A percentile compares a stretch with the other conserved stretches of the same genome.
Conservation (phyloP, 2,113 vertebrate genomes). For the Taurulus bubalis region DNA sequence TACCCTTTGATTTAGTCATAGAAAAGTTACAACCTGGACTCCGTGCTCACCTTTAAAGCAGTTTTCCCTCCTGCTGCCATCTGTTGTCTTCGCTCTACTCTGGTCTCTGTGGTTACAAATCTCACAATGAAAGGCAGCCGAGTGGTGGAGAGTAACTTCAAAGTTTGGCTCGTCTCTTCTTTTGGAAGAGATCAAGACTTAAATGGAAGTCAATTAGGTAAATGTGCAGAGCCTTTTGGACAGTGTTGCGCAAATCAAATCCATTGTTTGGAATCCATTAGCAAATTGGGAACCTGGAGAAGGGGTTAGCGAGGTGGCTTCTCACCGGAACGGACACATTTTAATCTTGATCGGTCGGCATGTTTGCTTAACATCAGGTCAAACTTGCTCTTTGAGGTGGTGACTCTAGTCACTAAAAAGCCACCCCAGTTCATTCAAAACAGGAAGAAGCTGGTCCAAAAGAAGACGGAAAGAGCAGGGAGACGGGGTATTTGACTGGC, state of each 20-base stretch:
- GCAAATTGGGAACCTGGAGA: slow-evolving; percentile 9
- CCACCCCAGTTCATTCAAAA: neutral
- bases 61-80: neutral
- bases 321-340: neutral
- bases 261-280: slow-evolving; percentile 28
- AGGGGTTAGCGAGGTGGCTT: neutral
- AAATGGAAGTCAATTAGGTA: slow-evolving; percentile 6
- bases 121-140: neutral
- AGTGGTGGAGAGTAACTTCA: neutral
- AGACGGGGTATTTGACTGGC: neutral
- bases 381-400: neutral
- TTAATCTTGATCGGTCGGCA: neutral
- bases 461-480: neutral
- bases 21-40: neutral
- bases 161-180: neutral
- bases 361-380: neutral
- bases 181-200: slow-evolving; percentile 21
- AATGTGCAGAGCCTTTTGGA: slow-evolving; percentile 11
- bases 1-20: neutral
- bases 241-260: neutral
- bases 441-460: neutral
- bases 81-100: neutral
- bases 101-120: slow-evolving; percentile 15
- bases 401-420: neutral
- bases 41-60: neutral